Evolutionary conservation across 2,113 vertebrate species (phyloP).

Genomic region (Cyanoramphus novaezelandiae): DNA sequence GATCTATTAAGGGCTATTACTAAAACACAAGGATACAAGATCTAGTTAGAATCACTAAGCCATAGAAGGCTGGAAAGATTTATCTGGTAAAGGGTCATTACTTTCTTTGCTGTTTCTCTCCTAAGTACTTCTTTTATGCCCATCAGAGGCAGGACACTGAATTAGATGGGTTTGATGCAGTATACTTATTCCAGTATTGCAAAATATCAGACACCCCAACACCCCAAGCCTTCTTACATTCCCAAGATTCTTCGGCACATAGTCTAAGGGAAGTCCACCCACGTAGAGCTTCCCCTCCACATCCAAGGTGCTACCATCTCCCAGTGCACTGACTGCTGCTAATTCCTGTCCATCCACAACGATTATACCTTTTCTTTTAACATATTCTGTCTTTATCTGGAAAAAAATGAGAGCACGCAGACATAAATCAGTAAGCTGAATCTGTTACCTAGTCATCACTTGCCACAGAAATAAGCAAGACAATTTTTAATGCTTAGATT

Average conservation of each 20-base stretch:
- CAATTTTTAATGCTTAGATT: not conserved
- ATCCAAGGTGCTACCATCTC: slow-evolving; percentile 84
- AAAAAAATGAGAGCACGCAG: not conserved
- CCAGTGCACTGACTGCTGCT: slow-evolving; percentile 59
- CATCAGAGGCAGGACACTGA: not conserved
- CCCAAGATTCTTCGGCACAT: slow-evolving; percentile 77
- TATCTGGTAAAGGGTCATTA: not conserved
- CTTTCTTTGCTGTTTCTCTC: not conserved
- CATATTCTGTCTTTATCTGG: slow-evolving; percentile 80
- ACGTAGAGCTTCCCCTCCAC: slow-evolving; percentile 87
- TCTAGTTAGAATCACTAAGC: not conserved
- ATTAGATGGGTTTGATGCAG: not conserved
- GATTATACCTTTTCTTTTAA: slow-evolving; percentile 79
- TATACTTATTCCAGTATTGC: not conserved
- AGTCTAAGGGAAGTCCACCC: slow-evolving; percentile 84
- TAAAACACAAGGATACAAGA: not conserved
- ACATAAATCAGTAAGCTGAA: not conserved
- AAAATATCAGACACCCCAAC: accelerated
- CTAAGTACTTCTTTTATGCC: not conserved
- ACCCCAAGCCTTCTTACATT: slow-evolving; percentile 74
- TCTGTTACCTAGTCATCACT: not conserved
- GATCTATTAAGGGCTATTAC: not conserved
- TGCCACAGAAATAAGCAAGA: not conserved
- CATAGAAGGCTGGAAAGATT: not conserved
- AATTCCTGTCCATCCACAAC: slow-evolving; percentile 76